Percentiles rank a stretch among this genome's conserved stretches.
Evolutionary conservation across 2,113 vertebrate genomes (phyloP).

Genomic region (Gorsachius goisagi): DNA sequence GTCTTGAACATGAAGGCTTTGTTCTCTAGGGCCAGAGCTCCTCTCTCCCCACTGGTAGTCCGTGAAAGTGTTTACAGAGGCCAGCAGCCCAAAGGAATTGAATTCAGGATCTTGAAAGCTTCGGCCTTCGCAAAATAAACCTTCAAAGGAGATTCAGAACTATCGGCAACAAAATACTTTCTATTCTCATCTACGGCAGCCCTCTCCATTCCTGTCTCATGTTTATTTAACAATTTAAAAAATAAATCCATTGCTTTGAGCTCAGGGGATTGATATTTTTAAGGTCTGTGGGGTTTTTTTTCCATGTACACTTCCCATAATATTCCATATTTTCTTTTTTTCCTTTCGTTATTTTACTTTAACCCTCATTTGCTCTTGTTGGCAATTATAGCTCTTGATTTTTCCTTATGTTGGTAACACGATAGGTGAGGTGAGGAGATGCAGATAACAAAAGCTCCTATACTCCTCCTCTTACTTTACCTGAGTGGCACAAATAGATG

Average conservation of each 20-base stretch:
- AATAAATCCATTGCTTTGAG: conserved; percentile 34
- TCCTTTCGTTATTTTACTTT: conserved; percentile 27
- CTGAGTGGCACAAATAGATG: background rate
- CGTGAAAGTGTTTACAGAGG: conserved; percentile 71
- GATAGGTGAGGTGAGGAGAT: background rate
- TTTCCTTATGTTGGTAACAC: background rate
- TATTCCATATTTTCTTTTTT: conserved; percentile 43
- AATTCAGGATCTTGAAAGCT: conserved; percentile 57
- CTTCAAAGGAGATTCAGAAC: conserved; percentile 54
- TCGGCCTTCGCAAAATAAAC: conserved; percentile 55
- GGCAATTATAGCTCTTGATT: background rate
- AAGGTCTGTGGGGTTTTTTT: background rate
- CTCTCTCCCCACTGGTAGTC: conserved; percentile 54
- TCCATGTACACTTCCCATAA: conserved; percentile 14
- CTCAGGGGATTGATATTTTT: conserved; percentile 30
- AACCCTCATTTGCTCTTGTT: background rate
- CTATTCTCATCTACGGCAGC: conserved; percentile 28
- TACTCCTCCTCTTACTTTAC: background rate
- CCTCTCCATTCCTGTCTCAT: background rate
- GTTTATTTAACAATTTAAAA: conserved; percentile 56
- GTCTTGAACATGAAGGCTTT: conserved; percentile 66
- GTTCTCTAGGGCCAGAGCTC: conserved; percentile 50
- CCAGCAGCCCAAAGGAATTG: conserved; percentile 69
- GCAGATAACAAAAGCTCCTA: background rate
- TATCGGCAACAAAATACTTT: conserved; percentile 57